Evolutionary conservation across 2,888 invertebrate genomes (phyloP).

Genomic region (Dichetophora obliterata): DNA sequence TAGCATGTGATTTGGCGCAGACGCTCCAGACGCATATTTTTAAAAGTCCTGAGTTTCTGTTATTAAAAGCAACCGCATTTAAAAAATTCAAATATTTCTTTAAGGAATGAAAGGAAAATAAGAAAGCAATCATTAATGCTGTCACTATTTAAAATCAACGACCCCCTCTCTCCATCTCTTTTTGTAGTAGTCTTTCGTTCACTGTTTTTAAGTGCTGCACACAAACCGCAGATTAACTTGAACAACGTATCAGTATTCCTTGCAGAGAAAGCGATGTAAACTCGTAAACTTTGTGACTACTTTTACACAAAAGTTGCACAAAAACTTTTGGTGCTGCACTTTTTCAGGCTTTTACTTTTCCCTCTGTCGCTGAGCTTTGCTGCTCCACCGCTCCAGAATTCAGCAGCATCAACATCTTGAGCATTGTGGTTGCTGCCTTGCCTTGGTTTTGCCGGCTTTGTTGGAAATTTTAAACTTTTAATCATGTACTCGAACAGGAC

Average conservation of each 20-base stretch:
- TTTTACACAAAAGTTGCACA: conserved; percentile 14
- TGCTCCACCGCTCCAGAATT: background rate
- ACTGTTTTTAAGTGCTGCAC: background rate
- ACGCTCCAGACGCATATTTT: too few species aligned
- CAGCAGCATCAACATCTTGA: background rate
- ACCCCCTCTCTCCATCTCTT: background rate
- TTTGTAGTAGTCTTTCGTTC: background rate
- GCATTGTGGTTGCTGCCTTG: background rate
- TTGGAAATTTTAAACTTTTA: conserved; percentile 24
- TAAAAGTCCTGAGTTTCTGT: too few species aligned
- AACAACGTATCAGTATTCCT: conserved; percentile 4
- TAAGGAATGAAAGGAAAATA: conserved; percentile 6
- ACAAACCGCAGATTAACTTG: conserved; percentile 13
- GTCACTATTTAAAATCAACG: background rate
- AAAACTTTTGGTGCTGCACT: background rate
- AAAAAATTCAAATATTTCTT: background rate
- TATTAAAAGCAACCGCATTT: too few species aligned
- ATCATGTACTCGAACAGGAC: conserved; percentile 26
- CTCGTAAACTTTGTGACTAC: conserved; percentile 18
- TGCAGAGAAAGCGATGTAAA: conserved; percentile 22
- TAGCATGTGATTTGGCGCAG: too few species aligned
- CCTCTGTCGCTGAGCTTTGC: background rate
- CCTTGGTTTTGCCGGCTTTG: conserved; percentile 13
- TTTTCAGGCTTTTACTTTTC: background rate
- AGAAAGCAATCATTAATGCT: conserved; percentile 2